phyloP scores from a whole-genome alignment of 2,888 invertebrate species.

The Labia minor region DNA sequence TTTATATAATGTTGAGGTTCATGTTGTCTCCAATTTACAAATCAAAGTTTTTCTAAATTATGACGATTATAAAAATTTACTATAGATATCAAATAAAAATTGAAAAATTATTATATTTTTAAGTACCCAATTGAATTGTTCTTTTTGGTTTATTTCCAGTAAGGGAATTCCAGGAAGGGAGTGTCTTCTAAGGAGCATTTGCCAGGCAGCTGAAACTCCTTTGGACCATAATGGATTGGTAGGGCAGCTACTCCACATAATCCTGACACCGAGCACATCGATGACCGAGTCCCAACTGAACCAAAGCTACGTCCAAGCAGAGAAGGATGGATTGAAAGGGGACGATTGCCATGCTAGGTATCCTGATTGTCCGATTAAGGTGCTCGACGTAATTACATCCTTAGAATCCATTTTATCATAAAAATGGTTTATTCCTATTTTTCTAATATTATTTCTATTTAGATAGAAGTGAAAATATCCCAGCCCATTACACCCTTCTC shows the following conservation, averaged over 20 bases:
- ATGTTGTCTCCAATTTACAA: too few relatives aligned
- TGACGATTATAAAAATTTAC: too few relatives aligned
- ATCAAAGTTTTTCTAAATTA: too few relatives aligned
- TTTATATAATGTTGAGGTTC: too few relatives aligned
- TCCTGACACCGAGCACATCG: conserved; percentile 40
- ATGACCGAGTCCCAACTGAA: neutral
- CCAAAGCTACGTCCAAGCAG: neutral
- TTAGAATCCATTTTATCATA: neutral
- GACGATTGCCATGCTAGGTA: neutral
- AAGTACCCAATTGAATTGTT: too few relatives aligned
- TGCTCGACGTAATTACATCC: neutral
- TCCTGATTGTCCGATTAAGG: neutral
- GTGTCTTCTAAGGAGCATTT: conserved; percentile 55
- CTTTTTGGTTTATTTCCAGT: conserved; percentile 36
- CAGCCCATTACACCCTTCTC: too few relatives aligned
- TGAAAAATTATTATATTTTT: too few relatives aligned
- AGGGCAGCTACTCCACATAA: conserved; percentile 53
- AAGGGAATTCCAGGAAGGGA: conserved; percentile 48
- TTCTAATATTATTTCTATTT: too few relatives aligned
- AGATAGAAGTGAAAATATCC: too few relatives aligned
- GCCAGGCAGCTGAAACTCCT: conserved; percentile 53
- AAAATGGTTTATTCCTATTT: too few relatives aligned
- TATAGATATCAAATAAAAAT: too few relatives aligned
- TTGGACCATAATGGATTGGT: conserved; percentile 48
- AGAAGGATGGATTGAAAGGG: neutral